Conservation (phyloP, 2,888 invertebrate species). For the Notodromas monacha region DNA sequence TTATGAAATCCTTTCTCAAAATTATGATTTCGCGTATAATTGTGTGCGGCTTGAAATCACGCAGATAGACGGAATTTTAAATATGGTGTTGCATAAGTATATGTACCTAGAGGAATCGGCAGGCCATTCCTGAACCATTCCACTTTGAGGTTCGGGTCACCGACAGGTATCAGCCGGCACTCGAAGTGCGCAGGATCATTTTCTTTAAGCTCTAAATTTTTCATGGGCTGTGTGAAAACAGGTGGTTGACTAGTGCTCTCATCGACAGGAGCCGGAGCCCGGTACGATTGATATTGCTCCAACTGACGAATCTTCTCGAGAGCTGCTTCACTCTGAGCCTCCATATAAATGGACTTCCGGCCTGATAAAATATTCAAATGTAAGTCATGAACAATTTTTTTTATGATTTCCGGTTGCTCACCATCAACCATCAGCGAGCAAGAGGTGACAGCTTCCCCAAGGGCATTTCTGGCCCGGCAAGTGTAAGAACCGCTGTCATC, state of each 20-base stretch:
- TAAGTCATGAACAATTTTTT: not conserved
- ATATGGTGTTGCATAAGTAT: not conserved
- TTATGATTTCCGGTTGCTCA: slow-evolving; percentile 14
- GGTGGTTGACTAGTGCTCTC: slow-evolving; percentile 55
- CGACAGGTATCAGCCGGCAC: slow-evolving; percentile 67
- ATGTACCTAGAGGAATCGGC: slow-evolving; percentile 51
- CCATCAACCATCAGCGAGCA: slow-evolving; percentile 52
- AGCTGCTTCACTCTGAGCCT: slow-evolving; percentile 59
- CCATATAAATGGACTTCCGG: slow-evolving; percentile 47
- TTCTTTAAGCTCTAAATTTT: slow-evolving; percentile 50
- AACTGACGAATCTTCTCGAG: slow-evolving; percentile 42
- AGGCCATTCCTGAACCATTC: slow-evolving; percentile 78
- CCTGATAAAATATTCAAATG: slow-evolving; percentile 15
- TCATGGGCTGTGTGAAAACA: slow-evolving; percentile 63
- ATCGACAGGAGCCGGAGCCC: slow-evolving; percentile 35
- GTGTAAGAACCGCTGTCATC: slow-evolving; percentile 91
- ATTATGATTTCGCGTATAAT: too few relatives aligned
- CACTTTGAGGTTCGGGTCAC: slow-evolving; percentile 61
- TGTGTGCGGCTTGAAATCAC: too few relatives aligned
- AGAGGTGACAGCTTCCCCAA: slow-evolving; percentile 72
- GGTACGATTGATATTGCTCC: slow-evolving; percentile 41
- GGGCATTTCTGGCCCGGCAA: slow-evolving; percentile 57
- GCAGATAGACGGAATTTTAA: too few relatives aligned
- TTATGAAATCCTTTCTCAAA: too few relatives aligned
- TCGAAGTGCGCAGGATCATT: slow-evolving; percentile 79